These are phyloP conservation scores for Metopia argyrocephala DNA, from an alignment of 2,888 invertebrate species.

Conservation along the genomic window DNA sequence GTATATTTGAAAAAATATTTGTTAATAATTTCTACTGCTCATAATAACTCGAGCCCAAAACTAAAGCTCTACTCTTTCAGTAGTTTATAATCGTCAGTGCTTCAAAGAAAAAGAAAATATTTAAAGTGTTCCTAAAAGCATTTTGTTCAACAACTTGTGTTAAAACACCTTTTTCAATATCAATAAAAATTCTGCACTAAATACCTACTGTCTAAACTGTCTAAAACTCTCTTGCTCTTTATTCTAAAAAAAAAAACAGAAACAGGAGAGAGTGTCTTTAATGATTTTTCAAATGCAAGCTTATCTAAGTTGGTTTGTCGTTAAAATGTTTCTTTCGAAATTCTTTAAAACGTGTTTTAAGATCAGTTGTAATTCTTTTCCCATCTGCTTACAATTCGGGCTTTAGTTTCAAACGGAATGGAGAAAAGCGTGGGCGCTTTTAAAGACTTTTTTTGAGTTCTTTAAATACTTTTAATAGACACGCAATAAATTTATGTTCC, in stretches of 20 bases:
- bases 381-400: neutral
- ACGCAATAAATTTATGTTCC: slow-evolving; percentile 55
- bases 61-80: too few relatives aligned
- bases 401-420: neutral
- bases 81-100: too few relatives aligned
- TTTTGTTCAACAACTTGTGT: too few relatives aligned
- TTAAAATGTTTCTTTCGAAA: slow-evolving; percentile 18
- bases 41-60: too few relatives aligned
- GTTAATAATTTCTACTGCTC: too few relatives aligned
- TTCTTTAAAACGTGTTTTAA: slow-evolving; percentile 24
- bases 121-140: too few relatives aligned
- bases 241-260: neutral
- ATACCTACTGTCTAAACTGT: too few relatives aligned
- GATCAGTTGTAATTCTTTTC: neutral
- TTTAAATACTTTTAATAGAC: slow-evolving; percentile 52
- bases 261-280: neutral
- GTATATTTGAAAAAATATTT: too few relatives aligned
- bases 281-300: neutral
- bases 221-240: too few relatives aligned
- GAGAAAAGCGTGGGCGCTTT: slow-evolving; percentile 47
- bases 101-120: too few relatives aligned
- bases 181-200: too few relatives aligned
- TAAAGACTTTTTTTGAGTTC: slow-evolving; percentile 30
- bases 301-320: neutral
- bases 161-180: too few relatives aligned